Percentiles rank a stretch among this genome's conserved stretches.
Evolutionary conservation across 1,140 invertebrate species (phyloP).

Genomic region (Drosophila carrolli): DNA sequence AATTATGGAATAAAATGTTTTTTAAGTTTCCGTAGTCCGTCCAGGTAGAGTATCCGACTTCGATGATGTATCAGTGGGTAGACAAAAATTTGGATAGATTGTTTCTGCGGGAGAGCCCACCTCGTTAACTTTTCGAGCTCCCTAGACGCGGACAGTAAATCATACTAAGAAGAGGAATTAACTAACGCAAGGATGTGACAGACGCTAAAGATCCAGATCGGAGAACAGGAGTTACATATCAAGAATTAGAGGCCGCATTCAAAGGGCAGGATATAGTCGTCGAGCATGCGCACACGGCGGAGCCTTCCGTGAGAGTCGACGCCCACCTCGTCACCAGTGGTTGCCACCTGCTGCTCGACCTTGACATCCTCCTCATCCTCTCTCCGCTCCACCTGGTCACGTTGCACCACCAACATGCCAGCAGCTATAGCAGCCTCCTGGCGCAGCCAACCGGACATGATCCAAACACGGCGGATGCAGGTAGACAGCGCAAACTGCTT

Average conservation of each 20-base stretch:
- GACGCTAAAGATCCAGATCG: not conserved
- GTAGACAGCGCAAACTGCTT: slow-evolving; percentile 50
- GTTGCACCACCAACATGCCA: slow-evolving; percentile 53
- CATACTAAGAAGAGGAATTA: not conserved
- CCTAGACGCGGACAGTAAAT: not conserved
- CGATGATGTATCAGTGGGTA: not conserved
- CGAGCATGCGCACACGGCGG: slow-evolving; percentile 53
- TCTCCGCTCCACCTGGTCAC: slow-evolving; percentile 19
- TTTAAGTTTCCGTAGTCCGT: not conserved
- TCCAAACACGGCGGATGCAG: slow-evolving; percentile 63
- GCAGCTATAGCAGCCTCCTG: slow-evolving; percentile 64
- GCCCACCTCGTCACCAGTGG: slow-evolving; percentile 23
- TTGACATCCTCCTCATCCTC: slow-evolving; percentile 11
- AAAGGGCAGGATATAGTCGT: slow-evolving; percentile 62
- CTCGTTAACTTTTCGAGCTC: not conserved
- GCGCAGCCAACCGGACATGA: slow-evolving; percentile 59
- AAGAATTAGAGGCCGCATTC: slow-evolving; percentile 47
- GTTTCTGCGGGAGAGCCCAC: not conserved
- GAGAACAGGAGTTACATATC: not conserved
- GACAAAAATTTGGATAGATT: slow-evolving; percentile 16
- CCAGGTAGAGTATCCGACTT: not conserved
- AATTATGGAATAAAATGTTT: not conserved
- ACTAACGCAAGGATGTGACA: slow-evolving; percentile 5
- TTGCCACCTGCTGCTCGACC: slow-evolving; percentile 4
- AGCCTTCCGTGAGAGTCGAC: slow-evolving; percentile 52